phyloP scores from a whole-genome alignment of 2,113 vertebrate genomes.

The Grantiella picta region DNA sequence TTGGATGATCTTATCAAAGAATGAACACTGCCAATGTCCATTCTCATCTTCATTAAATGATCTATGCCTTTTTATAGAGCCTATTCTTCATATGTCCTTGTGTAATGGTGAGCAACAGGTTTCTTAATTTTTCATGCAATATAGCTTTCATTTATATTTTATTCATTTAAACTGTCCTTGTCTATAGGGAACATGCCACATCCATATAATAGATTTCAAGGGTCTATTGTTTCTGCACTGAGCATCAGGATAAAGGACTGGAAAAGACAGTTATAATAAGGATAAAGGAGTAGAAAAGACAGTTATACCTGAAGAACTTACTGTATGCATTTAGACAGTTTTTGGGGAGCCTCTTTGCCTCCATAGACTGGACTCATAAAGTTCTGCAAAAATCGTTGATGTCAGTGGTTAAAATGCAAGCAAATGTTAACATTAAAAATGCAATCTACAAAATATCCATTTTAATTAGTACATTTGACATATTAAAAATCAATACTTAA shows the following conservation, averaged over 20 bases:
- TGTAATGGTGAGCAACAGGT: background rate
- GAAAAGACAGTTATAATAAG: background rate
- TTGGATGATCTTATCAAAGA: background rate
- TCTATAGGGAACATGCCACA: background rate
- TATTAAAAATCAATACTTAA: conserved; percentile 47
- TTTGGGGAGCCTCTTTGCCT: background rate
- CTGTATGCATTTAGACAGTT: background rate
- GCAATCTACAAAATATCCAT: background rate
- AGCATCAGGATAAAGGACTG: background rate
- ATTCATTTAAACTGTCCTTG: background rate
- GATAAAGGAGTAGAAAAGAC: background rate
- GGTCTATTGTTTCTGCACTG: background rate
- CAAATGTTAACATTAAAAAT: conserved; percentile 1
- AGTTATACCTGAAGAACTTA: background rate
- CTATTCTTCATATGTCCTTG: background rate
- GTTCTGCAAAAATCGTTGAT: background rate
- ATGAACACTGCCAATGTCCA: background rate
- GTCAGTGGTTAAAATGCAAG: background rate
- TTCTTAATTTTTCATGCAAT: background rate
- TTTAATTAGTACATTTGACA: conserved; percentile 32
- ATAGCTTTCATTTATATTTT: background rate
- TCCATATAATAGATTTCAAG: background rate
- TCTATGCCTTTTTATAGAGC: background rate
- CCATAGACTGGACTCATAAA: background rate
- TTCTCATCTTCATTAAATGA: background rate